These are phyloP conservation scores for Hofmannophila pseudospretella DNA, from an alignment of 2,888 invertebrate species.

Conservation along the genomic window DNA sequence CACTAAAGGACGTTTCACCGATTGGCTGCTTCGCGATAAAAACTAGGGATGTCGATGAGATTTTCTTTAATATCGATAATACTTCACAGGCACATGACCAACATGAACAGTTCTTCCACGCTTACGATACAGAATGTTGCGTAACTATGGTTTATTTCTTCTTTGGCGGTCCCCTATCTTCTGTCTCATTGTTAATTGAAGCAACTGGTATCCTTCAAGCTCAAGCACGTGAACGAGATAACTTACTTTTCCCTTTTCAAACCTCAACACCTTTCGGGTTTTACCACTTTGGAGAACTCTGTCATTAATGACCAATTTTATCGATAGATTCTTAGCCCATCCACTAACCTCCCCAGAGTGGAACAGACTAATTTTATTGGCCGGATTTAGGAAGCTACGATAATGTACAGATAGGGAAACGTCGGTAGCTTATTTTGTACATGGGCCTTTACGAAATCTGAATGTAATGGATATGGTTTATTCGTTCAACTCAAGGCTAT, in stretches of 20 bases:
- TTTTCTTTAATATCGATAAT: background rate
- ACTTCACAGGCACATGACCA: background rate
- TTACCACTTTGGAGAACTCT: no score
- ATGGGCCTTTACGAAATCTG: constrained; percentile 15
- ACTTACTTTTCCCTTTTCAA: no score
- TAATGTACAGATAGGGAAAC: constrained; percentile 49
- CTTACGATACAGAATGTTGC: no score
- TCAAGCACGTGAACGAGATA: no score
- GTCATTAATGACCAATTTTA: no score
- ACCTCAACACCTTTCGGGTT: no score
- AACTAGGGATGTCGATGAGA: constrained; percentile 24
- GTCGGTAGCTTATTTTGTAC: constrained; percentile 34
- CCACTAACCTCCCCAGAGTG: constrained; percentile 39
- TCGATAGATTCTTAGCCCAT: constrained; percentile 22
- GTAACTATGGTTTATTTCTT: no score
- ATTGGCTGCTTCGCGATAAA: constrained; percentile 54
- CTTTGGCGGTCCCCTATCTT: no score
- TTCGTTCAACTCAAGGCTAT: no score
- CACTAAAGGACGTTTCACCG: constrained; percentile 44
- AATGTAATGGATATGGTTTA: constrained; percentile 1
- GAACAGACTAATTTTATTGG: constrained; percentile 64
- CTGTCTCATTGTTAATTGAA: no score
- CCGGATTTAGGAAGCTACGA: constrained; percentile 55
- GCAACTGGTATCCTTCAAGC: no score
- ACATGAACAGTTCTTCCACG: no score